Evolutionary conservation across 2,113 vertebrate genomes (phyloP).

Genomic region (Anguilla japonica): DNA sequence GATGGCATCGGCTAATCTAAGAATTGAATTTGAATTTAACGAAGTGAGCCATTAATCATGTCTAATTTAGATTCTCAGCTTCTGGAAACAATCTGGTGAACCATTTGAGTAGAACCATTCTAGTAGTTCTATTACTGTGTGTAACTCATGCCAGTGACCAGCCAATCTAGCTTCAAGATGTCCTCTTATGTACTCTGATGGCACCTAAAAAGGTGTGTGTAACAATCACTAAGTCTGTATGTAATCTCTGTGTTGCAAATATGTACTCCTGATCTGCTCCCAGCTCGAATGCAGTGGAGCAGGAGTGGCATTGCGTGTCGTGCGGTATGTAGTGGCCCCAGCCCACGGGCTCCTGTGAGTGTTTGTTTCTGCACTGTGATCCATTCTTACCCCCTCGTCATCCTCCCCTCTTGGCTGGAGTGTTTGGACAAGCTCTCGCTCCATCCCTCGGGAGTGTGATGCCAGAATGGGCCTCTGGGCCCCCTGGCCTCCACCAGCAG

Average conservation of each 20-base stretch:
- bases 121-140: neutral
- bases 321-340: neutral
- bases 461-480: conserved; percentile 67
- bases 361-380: conserved; percentile 74
- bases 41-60: neutral
- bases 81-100: neutral
- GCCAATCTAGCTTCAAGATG: conserved; percentile 27
- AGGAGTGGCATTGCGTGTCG: neutral
- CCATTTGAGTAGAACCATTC: neutral
- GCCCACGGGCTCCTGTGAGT: conserved; percentile 9
- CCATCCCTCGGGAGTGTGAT: conserved; percentile 65
- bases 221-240: neutral
- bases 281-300: neutral
- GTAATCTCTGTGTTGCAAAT: conserved; percentile 5
- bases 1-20: neutral
- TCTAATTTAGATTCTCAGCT: neutral
- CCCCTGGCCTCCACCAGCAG: conserved; percentile 43
- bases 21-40: neutral
- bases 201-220: neutral
- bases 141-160: conserved; percentile 40
- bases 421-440: conserved; percentile 26
- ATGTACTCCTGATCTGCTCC: neutral
- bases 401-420: conserved; percentile 8
- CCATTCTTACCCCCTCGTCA: conserved; percentile 52
- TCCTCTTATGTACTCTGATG: conserved; percentile 6